Evolutionary conservation across 2,113 vertebrate species (phyloP), one percentile per base, ranked within the genome.

Genomic region (Acinonyx jubatus): DNA sequence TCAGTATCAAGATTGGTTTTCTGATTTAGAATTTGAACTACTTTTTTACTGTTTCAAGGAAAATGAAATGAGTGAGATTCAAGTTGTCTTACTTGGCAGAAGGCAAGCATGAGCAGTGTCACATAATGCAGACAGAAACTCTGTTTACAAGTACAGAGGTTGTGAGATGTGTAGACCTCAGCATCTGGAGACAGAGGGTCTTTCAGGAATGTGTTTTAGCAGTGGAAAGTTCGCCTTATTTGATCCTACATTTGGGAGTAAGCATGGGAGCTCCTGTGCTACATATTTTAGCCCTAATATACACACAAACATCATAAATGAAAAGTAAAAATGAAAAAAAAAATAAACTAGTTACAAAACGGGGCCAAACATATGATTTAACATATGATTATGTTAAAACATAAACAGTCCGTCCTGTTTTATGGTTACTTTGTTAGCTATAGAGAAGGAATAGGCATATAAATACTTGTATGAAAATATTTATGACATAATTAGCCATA

Each of bases 181-280:
- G n/a, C 55, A n/a, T n/a, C 33, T 16, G 7, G n/a, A 19, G 68
- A 19, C 4, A n/a, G 2, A 27, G 27, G 1, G 16, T n/a, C 2
- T 69, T 69, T 69, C 33, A n/a, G 33, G 4, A 18, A 69, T n/a
- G 68, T 69, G 33, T 23, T 36, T 5, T 71, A 71, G 1, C 7
- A 38, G 18, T 45, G 18, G 33, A 69, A 33, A 18, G 7, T 69
- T n/a, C 7, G 0, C 21, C 57, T 69, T n/a, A 33, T 69, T 69
- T 69, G 15, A 69, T n/a, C 33, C 16, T 69, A 9, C 3, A 9
- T 69, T 16, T 69, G 7, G 33, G 66, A n/a, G 33, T 3, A n/a
- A n/a, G 66, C 33, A 69, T 69, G 27, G 27, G 63, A 65, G 63
- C 9, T 29, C 10, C 25, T 65, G 63, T 65, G 31, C 66, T n/a